These are phyloP conservation scores for Drosophila peninsularis DNA, from an alignment of 2,888 invertebrate genomes.

Conservation along the genomic window DNA sequence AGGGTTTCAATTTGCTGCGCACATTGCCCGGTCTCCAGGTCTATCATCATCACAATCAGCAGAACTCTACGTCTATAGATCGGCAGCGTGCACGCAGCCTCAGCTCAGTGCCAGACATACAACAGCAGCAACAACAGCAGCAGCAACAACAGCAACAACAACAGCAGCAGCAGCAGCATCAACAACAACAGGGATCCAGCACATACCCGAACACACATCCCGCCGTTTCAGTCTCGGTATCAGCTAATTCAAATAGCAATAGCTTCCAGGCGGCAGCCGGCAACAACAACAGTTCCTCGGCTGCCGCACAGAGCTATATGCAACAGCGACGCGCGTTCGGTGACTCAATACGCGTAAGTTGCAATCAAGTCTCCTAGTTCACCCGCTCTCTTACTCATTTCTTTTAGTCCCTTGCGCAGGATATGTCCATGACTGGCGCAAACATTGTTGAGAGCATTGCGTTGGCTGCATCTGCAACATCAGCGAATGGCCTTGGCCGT, in stretches of 20 bases:
- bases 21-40: constrained; percentile 90
- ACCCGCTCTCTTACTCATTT: background rate
- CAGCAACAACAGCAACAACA: constrained; percentile 68
- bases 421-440: constrained; percentile 80
- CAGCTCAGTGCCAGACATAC: constrained; percentile 92
- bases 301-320: constrained; percentile 69
- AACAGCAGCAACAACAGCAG: constrained; percentile 70
- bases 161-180: constrained; percentile 40
- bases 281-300: constrained; percentile 73
- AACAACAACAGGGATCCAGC: constrained; percentile 67
- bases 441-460: constrained; percentile 83
- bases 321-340: constrained; percentile 72
- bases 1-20: constrained; percentile 89
- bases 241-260: constrained; percentile 69
- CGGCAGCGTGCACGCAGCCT: constrained; percentile 93
- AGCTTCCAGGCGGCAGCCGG: constrained; percentile 54
- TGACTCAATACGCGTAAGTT: constrained; percentile 73
- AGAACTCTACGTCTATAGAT: constrained; percentile 86
- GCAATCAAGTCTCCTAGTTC: background rate
- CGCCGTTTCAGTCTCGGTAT: constrained; percentile 61
- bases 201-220: constrained; percentile 79
- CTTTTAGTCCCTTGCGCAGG: constrained; percentile 46
- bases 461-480: constrained; percentile 80
- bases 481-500: constrained; percentile 87
- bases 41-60: constrained; percentile 84